A percentile compares a stretch with the other conserved stretches of the same genome.
phyloP scores from a whole-genome alignment of 2,797 vertebrate species.

The Silurus aristotelis region DNA sequence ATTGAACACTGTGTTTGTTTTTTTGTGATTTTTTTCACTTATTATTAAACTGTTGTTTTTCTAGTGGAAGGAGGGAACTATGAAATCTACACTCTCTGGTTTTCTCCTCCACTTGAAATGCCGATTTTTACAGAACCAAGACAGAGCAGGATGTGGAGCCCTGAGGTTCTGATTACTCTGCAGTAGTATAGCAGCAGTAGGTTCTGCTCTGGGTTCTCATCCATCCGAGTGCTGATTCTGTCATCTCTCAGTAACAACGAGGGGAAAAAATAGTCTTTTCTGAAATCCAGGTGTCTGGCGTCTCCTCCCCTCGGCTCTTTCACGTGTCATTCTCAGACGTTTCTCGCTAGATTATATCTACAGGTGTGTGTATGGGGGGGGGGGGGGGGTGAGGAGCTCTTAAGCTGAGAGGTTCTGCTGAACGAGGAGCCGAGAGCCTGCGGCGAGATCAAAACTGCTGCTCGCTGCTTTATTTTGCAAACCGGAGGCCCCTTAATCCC shows the following conservation, averaged over 20 bases:
- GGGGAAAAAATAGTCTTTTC: conserved; percentile 32
- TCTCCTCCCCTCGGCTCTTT: conserved; percentile 39
- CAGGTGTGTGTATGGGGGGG: conserved; percentile 61
- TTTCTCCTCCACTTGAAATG: background rate
- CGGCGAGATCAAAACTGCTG: conserved; percentile 38
- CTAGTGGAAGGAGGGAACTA: conserved; percentile 31
- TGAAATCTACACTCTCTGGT: conserved; percentile 27
- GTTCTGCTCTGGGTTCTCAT: background rate
- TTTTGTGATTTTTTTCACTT: background rate
- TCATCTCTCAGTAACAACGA: conserved; percentile 25
- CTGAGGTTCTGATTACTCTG: background rate
- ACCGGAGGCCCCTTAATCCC: conserved; percentile 38
- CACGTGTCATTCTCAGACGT: conserved; percentile 45
- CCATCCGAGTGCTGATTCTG: background rate
- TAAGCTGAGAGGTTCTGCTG: conserved; percentile 24
- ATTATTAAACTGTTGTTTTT: background rate
- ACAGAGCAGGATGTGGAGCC: background rate
- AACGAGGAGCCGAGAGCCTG: conserved; percentile 16
- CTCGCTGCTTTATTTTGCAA: conserved; percentile 34
- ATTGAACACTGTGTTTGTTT: background rate
- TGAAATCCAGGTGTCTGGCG: conserved; percentile 60
- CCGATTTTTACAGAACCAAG: background rate
- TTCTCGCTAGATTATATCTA: conserved; percentile 75
- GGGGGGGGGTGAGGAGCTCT: conserved; percentile 34
- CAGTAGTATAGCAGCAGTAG: background rate